Evolutionary conservation across 2,797 vertebrate genomes (phyloP), one percentile per base, ranked within the genome.

Genomic region (Alcedo quadribrachys): DNA sequence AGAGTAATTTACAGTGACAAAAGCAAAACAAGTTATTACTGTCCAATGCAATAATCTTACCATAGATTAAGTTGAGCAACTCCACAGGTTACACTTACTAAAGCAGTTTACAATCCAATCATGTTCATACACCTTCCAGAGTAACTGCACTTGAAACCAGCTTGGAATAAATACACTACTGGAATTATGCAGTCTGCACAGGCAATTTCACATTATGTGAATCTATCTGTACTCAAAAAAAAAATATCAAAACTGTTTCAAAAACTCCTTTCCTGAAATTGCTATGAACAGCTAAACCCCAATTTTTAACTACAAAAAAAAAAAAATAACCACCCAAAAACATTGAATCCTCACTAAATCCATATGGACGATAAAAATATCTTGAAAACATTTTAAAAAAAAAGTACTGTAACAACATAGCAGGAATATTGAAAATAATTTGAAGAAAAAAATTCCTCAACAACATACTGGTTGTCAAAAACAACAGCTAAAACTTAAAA

Each of bases 1-100:
- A 84, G 30, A 73, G 82, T 60, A 92, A 93, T 85, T 92, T 81
- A 89, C 12, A 81, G 42, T 66, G 75, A 54, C 92, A 95, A 93
- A 94, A 90, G 81, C 81, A 89, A 90, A 91, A 76, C 80, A 92
- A 89, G 17, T 48, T 63, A 65, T 79, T 91, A 76, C 48, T 65
- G 46, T 35, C 20, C 78, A 69, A 21, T 62, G 58, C 35, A 81
- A 79, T 86, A 87, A 76, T 42, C 48, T 69, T 53, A 45, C 58
- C 25, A 32, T 43, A n/a, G 35, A 85, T 40, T 76, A 87, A 77
- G 9, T 3, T 80, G 70, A 21, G 57, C 48, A 92, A 92, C 57
- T 82, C 65, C 65, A 84, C 1, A 3, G 53, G 48, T 77, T 85
- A 81, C 16, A 43, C 9, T 70, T 40, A 35, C 21, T 75, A 69